Evolutionary conservation across 2,113 vertebrate genomes (phyloP).

Genomic region (Hyaena hyaena): DNA sequence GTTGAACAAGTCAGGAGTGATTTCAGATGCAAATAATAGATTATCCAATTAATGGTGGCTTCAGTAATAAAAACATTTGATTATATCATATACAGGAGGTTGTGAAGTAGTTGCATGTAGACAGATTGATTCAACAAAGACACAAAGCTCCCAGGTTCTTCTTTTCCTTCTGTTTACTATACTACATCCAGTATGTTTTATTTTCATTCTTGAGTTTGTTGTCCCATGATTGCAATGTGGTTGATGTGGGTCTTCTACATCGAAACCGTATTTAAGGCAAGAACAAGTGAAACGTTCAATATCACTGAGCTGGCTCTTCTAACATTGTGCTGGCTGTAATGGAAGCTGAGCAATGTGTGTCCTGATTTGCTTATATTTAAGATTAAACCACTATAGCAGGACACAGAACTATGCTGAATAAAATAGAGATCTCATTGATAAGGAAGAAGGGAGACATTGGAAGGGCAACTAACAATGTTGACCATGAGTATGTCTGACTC

Average conservation of each 20-base stretch:
- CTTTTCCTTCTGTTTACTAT: background rate
- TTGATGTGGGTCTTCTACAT: background rate
- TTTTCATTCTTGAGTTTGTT: background rate
- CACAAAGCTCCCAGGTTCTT: background rate
- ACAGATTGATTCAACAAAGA: background rate
- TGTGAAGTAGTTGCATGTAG: background rate
- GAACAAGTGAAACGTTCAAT: background rate
- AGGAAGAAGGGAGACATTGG: background rate
- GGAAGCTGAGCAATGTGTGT: background rate
- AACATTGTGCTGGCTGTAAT: background rate
- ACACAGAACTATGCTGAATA: background rate
- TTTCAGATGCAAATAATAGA: constrained; percentile 16
- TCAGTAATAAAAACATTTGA: background rate
- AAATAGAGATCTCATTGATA: background rate
- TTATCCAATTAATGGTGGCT: background rate
- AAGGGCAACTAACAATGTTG: background rate
- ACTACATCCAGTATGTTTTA: background rate
- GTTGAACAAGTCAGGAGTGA: background rate
- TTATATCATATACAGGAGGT: background rate
- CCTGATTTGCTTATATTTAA: background rate
- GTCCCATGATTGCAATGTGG: background rate
- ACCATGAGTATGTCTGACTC: background rate
- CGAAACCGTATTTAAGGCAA: background rate
- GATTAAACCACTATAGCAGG: background rate
- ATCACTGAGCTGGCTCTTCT: background rate